A percentile compares a stretch with the other conserved stretches of the same genome.
phyloP scores from a whole-genome alignment of 2,797 vertebrate genomes.

The Cetoscarus ocellatus region DNA sequence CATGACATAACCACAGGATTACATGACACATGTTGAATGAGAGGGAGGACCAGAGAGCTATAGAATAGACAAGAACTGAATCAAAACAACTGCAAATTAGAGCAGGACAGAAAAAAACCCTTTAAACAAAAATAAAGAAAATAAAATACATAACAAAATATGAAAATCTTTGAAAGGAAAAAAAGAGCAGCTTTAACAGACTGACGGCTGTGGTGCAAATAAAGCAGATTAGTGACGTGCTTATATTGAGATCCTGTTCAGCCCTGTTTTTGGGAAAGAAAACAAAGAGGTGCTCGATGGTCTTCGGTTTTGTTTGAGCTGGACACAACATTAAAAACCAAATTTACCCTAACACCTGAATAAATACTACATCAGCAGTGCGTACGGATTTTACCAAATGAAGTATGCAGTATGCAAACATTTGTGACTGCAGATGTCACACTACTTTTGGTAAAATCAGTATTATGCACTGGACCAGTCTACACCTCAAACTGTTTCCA shows the following conservation, averaged over 20 bases:
- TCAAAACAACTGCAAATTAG: constrained; percentile 7
- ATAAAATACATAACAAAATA: background rate
- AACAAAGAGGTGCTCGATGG: background rate
- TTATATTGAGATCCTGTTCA: constrained; percentile 28
- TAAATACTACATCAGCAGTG: too few species aligned
- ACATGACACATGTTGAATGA: constrained; percentile 58
- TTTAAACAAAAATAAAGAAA: background rate
- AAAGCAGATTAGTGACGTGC: constrained; percentile 25
- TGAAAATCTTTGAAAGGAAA: background rate
- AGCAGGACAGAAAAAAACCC: constrained; percentile 10
- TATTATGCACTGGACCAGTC: too few species aligned
- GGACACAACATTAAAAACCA: too few species aligned
- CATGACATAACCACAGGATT: constrained; percentile 60
- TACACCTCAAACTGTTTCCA: too few species aligned
- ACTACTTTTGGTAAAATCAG: too few species aligned
- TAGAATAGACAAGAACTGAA: constrained; percentile 69
- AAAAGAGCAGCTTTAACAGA: constrained; percentile 14
- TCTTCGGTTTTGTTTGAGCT: background rate
- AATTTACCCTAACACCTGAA: too few species aligned
- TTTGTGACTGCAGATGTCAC: too few species aligned
- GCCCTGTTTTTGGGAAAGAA: constrained; percentile 34
- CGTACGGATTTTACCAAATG: too few species aligned
- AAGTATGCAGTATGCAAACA: too few species aligned
- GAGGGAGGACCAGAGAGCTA: constrained; percentile 66
- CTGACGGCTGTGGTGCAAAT: constrained; percentile 19